These are phyloP conservation scores for Lethenteron camtschaticum DNA, from an alignment of 2,113 vertebrate genomes.

Conservation along the genomic window DNA sequence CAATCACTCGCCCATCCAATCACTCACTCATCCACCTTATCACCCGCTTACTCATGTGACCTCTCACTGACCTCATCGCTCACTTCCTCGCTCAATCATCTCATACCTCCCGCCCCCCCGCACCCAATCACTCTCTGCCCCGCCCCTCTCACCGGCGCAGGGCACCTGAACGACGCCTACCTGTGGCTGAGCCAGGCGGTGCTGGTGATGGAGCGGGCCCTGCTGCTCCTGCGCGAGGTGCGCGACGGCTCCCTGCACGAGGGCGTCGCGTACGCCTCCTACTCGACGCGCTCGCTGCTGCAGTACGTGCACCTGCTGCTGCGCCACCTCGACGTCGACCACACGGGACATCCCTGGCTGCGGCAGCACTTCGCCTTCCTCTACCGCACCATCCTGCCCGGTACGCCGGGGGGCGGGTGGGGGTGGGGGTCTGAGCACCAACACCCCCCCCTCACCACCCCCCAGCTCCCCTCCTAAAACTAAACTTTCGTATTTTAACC, in stretches of 20 bases:
- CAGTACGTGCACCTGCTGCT: slow-evolving; percentile 90
- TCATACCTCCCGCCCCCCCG: too few relatives aligned
- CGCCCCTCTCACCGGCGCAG: slow-evolving; percentile 18
- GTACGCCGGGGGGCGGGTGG: slow-evolving; percentile 19
- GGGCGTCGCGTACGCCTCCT: slow-evolving; percentile 86
- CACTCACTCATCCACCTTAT: too few relatives aligned
- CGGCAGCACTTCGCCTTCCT: slow-evolving; percentile 87
- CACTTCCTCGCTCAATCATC: too few relatives aligned
- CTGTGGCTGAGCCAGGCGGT: slow-evolving; percentile 83
- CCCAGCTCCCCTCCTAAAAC: too few relatives aligned
- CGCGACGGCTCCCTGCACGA: slow-evolving; percentile 82
- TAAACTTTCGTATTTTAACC: too few relatives aligned
- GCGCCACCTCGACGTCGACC: slow-evolving; percentile 69
- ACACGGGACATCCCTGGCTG: slow-evolving; percentile 84
- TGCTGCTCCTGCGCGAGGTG: slow-evolving; percentile 64
- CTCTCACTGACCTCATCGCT: too few relatives aligned
- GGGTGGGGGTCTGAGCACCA: too few relatives aligned
- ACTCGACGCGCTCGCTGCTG: slow-evolving; percentile 79
- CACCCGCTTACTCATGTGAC: too few relatives aligned
- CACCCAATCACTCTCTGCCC: too few relatives aligned
- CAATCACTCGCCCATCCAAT: too few relatives aligned
- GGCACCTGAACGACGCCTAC: slow-evolving; percentile 88
- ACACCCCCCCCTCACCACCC: too few relatives aligned
- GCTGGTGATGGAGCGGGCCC: slow-evolving; percentile 83
- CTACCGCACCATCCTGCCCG: slow-evolving; percentile 75